Percentiles rank a stretch among this genome's conserved stretches.
These are phyloP conservation scores for Shinisaurus crocodilurus DNA, from an alignment of 2,113 vertebrate genomes.

Conservation along the genomic window DNA sequence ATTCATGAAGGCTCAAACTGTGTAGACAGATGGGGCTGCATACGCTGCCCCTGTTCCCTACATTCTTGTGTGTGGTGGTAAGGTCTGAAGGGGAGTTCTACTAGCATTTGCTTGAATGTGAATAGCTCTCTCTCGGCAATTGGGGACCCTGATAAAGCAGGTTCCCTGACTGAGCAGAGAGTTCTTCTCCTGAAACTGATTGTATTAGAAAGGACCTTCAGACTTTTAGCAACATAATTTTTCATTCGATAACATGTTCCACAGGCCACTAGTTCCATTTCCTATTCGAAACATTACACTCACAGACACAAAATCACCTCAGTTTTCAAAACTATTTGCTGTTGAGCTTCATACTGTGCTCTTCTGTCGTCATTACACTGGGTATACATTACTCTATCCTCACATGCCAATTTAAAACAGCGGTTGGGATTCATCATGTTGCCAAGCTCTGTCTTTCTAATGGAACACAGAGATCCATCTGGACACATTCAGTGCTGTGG, in stretches of 20 bases:
- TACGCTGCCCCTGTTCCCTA: too few species aligned
- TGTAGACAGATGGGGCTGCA: too few species aligned
- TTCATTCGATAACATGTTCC: background rate
- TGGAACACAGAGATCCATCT: slow-evolving; percentile 4
- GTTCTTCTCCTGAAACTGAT: too few species aligned
- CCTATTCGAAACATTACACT: slow-evolving; percentile 12
- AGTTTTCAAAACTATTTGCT: slow-evolving; percentile 16
- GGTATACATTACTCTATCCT: background rate
- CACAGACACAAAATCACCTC: background rate
- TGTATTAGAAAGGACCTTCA: background rate
- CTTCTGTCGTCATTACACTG: background rate
- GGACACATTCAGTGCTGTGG: background rate
- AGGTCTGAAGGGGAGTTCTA: too few species aligned
- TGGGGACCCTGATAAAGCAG: too few species aligned
- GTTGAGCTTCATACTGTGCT: slow-evolving; percentile 8
- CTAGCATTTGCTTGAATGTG: too few species aligned
- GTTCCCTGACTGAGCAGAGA: too few species aligned
- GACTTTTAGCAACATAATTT: background rate
- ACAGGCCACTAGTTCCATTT: slow-evolving; percentile 15
- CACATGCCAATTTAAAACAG: background rate
- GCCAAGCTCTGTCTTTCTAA: background rate
- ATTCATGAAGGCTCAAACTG: too few species aligned
- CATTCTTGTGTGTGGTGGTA: too few species aligned
- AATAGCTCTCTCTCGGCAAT: too few species aligned
- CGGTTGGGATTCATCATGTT: background rate